Percentiles rank a stretch among this genome's conserved stretches.
Conservation (phyloP, 2,888 invertebrate species). For the Augochlorella aurata region DNA sequence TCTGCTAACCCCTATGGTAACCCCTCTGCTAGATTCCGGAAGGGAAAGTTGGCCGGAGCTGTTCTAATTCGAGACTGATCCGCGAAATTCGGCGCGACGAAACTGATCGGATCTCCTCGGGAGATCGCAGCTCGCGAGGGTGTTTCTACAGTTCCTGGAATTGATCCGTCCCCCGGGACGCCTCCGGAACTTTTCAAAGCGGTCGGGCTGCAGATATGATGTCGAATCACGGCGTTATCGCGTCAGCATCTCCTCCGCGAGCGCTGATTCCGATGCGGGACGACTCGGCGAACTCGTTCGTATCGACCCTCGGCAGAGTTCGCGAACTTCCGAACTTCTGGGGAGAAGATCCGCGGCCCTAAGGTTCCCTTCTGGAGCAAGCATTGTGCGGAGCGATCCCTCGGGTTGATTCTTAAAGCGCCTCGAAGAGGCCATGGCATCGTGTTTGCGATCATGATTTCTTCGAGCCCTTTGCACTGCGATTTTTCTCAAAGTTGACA, state of each 20-base stretch:
- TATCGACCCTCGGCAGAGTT: not conserved
- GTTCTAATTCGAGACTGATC: slow-evolving; percentile 8
- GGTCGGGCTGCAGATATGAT: slow-evolving; percentile 6
- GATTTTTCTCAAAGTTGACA: too few relatives aligned
- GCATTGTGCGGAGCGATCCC: too few relatives aligned
- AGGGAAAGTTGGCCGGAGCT: not conserved
- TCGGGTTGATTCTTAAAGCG: too few relatives aligned
- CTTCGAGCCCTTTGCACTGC: too few relatives aligned
- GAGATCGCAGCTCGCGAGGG: slow-evolving; percentile 7
- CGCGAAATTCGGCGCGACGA: slow-evolving; percentile 1
- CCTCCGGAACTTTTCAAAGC: slow-evolving; percentile 14
- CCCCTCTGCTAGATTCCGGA: not conserved
- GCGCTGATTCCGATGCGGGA: not conserved
- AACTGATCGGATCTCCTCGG: not conserved
- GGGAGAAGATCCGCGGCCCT: not conserved
- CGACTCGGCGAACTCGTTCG: not conserved
- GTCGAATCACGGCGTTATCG: slow-evolving; percentile 37
- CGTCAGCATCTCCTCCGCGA: not conserved
- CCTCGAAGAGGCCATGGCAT: too few relatives aligned
- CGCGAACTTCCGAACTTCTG: not conserved
- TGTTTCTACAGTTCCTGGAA: slow-evolving; percentile 7
- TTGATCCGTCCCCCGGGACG: slow-evolving; percentile 26
- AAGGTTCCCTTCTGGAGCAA: too few relatives aligned
- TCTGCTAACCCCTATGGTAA: too few relatives aligned
- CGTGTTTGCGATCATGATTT: too few relatives aligned